phyloP scores from a whole-genome alignment of 2,113 vertebrate genomes.

The Silurus asotus region DNA sequence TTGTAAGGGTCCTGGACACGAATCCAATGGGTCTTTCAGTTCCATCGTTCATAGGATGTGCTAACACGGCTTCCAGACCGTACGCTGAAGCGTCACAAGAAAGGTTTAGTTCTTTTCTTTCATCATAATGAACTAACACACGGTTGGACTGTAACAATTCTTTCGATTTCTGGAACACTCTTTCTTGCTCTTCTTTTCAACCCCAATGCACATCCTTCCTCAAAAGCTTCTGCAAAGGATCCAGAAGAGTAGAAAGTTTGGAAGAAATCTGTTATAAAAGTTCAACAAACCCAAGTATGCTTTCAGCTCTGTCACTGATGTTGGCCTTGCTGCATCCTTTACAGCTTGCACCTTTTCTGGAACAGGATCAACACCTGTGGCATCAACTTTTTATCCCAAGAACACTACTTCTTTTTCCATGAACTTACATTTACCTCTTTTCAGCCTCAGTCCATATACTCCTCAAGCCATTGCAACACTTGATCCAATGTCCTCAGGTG shows the following conservation, averaged over 20 bases:
- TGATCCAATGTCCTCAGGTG: slow-evolving; percentile 6
- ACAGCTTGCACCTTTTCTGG: background rate
- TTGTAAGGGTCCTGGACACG: background rate
- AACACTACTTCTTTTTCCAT: slow-evolving; percentile 11
- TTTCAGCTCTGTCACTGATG: slow-evolving; percentile 16
- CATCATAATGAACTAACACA: background rate
- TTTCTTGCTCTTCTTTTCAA: too few species aligned
- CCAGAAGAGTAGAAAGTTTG: too few species aligned
- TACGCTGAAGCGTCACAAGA: slow-evolving; percentile 8
- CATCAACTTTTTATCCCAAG: slow-evolving; percentile 8
- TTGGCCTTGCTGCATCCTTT: too few species aligned
- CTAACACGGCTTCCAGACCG: background rate
- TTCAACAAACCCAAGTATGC: background rate
- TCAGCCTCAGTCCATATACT: background rate
- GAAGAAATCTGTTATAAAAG: too few species aligned
- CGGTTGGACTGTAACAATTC: background rate
- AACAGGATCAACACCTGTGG: slow-evolving; percentile 20
- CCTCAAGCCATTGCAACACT: background rate
- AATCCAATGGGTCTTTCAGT: background rate
- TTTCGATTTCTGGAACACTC: too few species aligned
- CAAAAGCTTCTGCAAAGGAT: too few species aligned
- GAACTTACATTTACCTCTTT: background rate
- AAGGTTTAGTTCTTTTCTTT: background rate
- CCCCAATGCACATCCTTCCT: too few species aligned
- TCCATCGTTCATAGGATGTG: background rate